Base-by-base conservation (phyloP, 2,113 vertebrate genomes). In the Psettodes erumei region DNA sequence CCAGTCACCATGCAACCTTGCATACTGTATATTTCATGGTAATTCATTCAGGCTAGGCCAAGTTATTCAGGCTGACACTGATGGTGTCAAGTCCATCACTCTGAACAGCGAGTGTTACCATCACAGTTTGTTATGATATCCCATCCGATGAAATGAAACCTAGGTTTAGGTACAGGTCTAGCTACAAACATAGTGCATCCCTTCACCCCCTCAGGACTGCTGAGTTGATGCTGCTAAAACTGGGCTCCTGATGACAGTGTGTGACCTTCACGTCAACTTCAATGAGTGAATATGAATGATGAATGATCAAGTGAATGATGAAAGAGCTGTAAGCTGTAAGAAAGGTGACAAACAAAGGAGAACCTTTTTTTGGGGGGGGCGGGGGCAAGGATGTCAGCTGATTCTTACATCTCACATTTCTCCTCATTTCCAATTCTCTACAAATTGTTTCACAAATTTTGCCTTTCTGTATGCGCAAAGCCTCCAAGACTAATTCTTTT, bases 341-440 rank as follows among this genome's bases (percentile, higher is more conserved):
- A 38, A 21, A 51, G 27, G 45, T 72, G 45, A 32, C 23, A 51
- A 27, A 72, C 69, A 42, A 51, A 38, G 45, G 19, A 51, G 33
- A 72, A 61, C 61, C 25, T n/a, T n/a, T n/a, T n/a, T n/a, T n/a
- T 40, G 69, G 61, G 56, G 51, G 13, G 25, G 30, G 30, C 25
- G 18, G 35, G 12, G 25, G 8, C 61, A 30, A 40, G 30, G 8
- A 32, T 40, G 35, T 30, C 58, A 51, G 45, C 58, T 53, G 32
- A 51, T 32, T 33, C 6, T 42, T 50, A 45, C 13, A 12, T 40
- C 30, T 11, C 68, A 30, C n/a, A n/a, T n/a, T n/a, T n/a, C n/a
- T n/a, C 33, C 35, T 51, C 5, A 72, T 19, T 40, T 32, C 8
- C 3, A 53, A 61, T 12, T 15, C 32, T 21, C n/a, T n/a, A n/a